A percentile compares a stretch with the other conserved stretches of the same genome.
Evolutionary conservation across 2,797 vertebrate species (phyloP).

Genomic region (Toxotes lorentzi): DNA sequence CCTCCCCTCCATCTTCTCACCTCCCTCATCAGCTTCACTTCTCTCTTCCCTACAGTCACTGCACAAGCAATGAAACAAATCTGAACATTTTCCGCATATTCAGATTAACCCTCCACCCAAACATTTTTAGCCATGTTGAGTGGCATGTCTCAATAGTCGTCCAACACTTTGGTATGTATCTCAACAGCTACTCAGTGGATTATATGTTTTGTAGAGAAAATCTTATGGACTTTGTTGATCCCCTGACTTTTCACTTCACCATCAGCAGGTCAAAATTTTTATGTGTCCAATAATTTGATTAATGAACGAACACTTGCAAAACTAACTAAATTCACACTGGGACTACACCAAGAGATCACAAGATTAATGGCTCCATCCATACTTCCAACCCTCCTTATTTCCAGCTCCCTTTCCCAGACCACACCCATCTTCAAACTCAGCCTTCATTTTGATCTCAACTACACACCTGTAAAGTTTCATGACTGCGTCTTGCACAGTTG

Average conservation of each 20-base stretch:
- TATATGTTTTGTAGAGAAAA: background rate
- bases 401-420: no score
- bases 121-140: background rate
- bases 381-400: no score
- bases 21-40: slow-evolving; percentile 31
- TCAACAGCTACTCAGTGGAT: background rate
- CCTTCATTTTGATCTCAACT: no score
- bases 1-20: slow-evolving; percentile 21
- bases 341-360: background rate
- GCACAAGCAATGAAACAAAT: background rate
- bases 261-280: background rate
- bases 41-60: background rate
- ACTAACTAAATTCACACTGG: background rate
- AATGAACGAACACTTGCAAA: no score
- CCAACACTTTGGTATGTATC: background rate
- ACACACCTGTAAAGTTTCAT: no score
- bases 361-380: no score
- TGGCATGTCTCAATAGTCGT: background rate
- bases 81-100: background rate
- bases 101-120: background rate
- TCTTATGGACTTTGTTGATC: no score
- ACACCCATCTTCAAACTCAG: no score
- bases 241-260: background rate
- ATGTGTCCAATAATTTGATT: background rate
- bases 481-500: no score